These are phyloP conservation scores for Corythaixoides concolor DNA, from an alignment of 2,113 vertebrate species.

Conservation along the genomic window DNA sequence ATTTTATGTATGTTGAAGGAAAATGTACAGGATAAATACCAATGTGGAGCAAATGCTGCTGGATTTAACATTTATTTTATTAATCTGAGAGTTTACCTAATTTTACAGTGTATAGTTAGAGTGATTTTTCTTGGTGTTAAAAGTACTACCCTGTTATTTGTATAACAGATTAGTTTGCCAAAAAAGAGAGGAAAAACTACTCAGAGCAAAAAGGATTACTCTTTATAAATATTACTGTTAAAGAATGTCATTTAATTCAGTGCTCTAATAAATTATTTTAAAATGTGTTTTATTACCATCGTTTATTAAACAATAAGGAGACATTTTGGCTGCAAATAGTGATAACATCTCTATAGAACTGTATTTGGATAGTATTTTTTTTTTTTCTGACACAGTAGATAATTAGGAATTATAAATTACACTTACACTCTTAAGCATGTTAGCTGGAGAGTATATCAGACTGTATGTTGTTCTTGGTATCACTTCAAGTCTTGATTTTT, in stretches of 20 bases:
- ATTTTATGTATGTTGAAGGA: background rate
- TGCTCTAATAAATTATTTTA: slow-evolving; percentile 63
- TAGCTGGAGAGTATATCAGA: background rate
- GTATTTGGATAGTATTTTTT: slow-evolving; percentile 19
- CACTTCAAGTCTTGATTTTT: slow-evolving; percentile 15
- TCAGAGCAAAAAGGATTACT: slow-evolving; percentile 56
- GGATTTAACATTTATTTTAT: slow-evolving; percentile 6
- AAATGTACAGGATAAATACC: background rate
- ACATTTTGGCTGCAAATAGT: slow-evolving; percentile 56
- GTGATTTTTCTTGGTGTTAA: slow-evolving; percentile 36
- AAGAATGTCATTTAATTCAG: slow-evolving; percentile 57
- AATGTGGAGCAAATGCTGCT: background rate
- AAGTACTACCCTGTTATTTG: slow-evolving; percentile 35
- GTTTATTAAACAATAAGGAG: slow-evolving; percentile 69
- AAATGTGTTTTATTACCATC: slow-evolving; percentile 62
- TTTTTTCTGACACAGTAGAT: slow-evolving; percentile 35
- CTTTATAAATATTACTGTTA: slow-evolving; percentile 63
- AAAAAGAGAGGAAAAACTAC: slow-evolving; percentile 56
- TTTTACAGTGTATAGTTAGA: background rate
- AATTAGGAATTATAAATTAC: slow-evolving; percentile 61
- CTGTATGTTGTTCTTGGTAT: slow-evolving; percentile 18
- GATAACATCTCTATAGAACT: slow-evolving; percentile 49
- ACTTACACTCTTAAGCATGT: background rate
- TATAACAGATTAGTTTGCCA: slow-evolving; percentile 51
- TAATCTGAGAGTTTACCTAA: slow-evolving; percentile 2